Evolutionary conservation across 2,113 vertebrate species (phyloP).

Genomic region (Chascanopsetta lugubris): DNA sequence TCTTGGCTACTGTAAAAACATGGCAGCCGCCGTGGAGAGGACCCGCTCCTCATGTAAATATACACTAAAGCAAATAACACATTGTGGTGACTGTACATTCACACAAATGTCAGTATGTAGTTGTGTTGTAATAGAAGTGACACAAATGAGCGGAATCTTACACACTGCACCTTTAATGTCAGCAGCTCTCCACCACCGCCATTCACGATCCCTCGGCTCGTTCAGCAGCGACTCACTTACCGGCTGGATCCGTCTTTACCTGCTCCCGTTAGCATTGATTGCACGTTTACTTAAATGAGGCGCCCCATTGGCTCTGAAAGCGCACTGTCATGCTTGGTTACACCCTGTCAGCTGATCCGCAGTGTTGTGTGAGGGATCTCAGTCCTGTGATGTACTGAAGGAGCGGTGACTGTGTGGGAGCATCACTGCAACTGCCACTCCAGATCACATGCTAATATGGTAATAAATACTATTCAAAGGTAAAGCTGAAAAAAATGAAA

Average conservation of each 20-base stretch:
- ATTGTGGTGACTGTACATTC: too few species aligned
- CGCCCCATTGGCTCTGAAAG: constrained; percentile 63
- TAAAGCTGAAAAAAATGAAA: too few species aligned
- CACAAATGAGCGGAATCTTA: too few species aligned
- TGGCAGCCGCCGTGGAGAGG: too few species aligned
- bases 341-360: constrained; percentile 60
- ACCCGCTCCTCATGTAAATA: too few species aligned
- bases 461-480: background rate
- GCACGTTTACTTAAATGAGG: constrained; percentile 69
- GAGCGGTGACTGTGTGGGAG: background rate
- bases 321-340: constrained; percentile 63
- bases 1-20: too few species aligned
- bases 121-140: too few species aligned
- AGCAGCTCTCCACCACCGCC: too few species aligned
- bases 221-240: constrained; percentile 21
- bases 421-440: background rate
- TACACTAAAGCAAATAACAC: too few species aligned
- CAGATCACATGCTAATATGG: background rate
- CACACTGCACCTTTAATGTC: too few species aligned
- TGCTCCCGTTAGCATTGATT: constrained; percentile 58
- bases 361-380: constrained; percentile 50
- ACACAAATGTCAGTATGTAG: too few species aligned
- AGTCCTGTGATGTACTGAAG: constrained; percentile 30
- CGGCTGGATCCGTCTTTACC: constrained; percentile 42
- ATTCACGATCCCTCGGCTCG: too few species aligned